Conservation (phyloP, 2,888 invertebrate species). For the Leucania comma region DNA sequence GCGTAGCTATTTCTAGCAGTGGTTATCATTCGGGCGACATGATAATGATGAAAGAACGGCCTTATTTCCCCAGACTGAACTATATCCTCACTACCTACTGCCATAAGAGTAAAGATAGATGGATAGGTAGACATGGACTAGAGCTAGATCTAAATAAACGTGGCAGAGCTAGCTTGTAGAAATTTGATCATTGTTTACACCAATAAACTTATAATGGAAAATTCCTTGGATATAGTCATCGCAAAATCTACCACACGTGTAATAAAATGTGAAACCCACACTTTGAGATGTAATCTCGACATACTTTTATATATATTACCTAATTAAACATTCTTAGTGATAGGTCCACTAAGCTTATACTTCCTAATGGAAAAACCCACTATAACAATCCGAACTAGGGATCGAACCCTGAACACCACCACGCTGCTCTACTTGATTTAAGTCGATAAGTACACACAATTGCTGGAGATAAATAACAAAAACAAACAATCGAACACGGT, state of each 20-base stretch:
- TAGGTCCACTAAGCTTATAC: not conserved
- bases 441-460: conserved; percentile 8
- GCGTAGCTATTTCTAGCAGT: too few relatives aligned
- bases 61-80: not conserved
- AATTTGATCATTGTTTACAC: conserved; percentile 15
- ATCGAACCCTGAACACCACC: not conserved
- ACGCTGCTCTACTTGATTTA: not conserved
- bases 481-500: conserved; percentile 11
- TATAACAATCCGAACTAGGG: not conserved
- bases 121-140: not conserved
- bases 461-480: conserved; percentile 14
- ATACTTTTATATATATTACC: too few relatives aligned
- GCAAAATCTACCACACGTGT: not conserved
- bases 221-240: conserved; percentile 1
- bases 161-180: conserved; percentile 21
- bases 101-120: not conserved
- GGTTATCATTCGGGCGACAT: too few relatives aligned
- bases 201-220: conserved; percentile 10
- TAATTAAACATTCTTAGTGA: not conserved
- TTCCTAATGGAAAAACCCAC: not conserved
- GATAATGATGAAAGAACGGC: not conserved
- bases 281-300: not conserved
- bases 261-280: not conserved
- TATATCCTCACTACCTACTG: not conserved
- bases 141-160: conserved; percentile 15